Evolutionary conservation across 2,888 invertebrate species (phyloP).

Genomic region (Gisinianus flammeolus): DNA sequence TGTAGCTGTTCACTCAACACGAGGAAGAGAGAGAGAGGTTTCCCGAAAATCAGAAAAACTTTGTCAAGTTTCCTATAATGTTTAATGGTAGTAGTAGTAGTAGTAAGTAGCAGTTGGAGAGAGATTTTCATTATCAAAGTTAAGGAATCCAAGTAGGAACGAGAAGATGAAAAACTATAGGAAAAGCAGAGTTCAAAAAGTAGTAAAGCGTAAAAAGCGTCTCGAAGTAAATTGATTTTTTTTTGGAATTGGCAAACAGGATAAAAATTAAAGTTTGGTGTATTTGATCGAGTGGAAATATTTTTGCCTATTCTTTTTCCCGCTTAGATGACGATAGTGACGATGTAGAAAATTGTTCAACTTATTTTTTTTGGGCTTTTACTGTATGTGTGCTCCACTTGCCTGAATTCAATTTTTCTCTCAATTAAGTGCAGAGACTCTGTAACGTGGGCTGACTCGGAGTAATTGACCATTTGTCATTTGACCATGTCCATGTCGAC

Average conservation of each 20-base stretch:
- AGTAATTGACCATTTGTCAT: slow-evolving; percentile 38
- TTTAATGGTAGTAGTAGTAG: neutral
- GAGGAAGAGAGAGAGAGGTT: neutral
- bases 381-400: slow-evolving; percentile 14
- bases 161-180: too few relatives aligned
- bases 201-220: neutral
- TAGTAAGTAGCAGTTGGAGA: too few relatives aligned
- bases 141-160: too few relatives aligned
- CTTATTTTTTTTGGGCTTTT: neutral
- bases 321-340: neutral
- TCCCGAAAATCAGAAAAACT: slow-evolving; percentile 1
- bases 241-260: neutral
- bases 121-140: too few relatives aligned
- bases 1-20: neutral
- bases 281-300: slow-evolving; percentile 26
- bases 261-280: slow-evolving; percentile 20
- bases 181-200: too few relatives aligned
- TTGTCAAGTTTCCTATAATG: slow-evolving; percentile 3
- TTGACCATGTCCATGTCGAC: slow-evolving; percentile 35
- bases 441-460: slow-evolving; percentile 4
- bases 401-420: slow-evolving; percentile 29
- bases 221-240: neutral
- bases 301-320: slow-evolving; percentile 1
- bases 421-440: slow-evolving; percentile 31
- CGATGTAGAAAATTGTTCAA: neutral